Base-by-base conservation (phyloP, 1,140 invertebrate species). In the Drosophila cardini region DNA sequence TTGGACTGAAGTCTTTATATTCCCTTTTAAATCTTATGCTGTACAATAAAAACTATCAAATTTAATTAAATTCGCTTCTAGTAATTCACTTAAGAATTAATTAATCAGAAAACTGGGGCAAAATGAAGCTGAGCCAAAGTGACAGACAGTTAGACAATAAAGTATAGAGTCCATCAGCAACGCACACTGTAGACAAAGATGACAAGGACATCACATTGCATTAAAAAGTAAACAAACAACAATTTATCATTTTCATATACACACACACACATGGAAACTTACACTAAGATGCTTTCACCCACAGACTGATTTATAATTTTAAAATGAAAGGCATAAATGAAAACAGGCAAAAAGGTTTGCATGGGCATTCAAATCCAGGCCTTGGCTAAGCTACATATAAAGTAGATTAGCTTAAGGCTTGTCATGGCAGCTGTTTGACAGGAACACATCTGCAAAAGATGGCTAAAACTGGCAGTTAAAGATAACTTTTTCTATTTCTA, bases 171-270 rank as follows among this genome's bases (percentile, higher is more conserved):
- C 18, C 40, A 15, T 55, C 30, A 30, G 13, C 65, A 53, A 15
- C 40, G 34, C 46, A 21, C 34, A 46, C 10, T 18, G 30, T 30
- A 62, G 42, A 21, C 61, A 64, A 71, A 72, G 76, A 67, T 43
- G 45, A 78, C 72, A 76, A 84, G 67, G 71, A 77, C 70, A 77
- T 89, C 80, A 89, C 80, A 89, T 90, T 84, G 85, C 84, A 80
- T 84, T 85, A 84, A 72, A 80, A 73, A 69, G 64, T 76, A 84
- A 77, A 78, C 85, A 76, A 68, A 83, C 80, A 68, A 80, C 78
- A 89, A 89, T 89, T 90, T 84, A 89, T 89, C 84, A 89, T 89
- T 63, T 75, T 74, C 68, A 76, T 38, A 71, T 46, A 78, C 30
- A 55, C 70, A 67, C 42, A 72, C 67, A 79, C 53, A 64, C 16